Evolutionary conservation across 2,113 vertebrate genomes (phyloP).

Genomic region (Triplophysa tibetana): DNA sequence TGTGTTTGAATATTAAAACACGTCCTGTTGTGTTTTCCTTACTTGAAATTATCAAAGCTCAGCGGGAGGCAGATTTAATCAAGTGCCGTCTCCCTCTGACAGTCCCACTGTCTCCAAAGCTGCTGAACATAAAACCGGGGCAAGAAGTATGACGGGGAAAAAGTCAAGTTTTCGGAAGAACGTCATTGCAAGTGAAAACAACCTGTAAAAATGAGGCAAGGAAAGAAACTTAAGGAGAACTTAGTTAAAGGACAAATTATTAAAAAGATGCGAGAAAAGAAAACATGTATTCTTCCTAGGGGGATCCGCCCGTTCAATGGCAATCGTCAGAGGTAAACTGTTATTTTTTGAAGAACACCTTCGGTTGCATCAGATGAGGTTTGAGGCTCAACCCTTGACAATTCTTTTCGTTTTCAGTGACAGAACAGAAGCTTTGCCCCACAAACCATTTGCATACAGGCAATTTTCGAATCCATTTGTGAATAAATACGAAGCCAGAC

Average conservation of each 20-base stretch:
- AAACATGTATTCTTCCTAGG: not conserved
- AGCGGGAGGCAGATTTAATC: conserved; percentile 53
- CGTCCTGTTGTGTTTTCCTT: conserved; percentile 53
- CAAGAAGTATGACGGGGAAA: conserved; percentile 29
- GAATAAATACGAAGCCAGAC: conserved; percentile 46
- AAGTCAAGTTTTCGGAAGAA: conserved; percentile 1
- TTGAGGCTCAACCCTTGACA: not conserved
- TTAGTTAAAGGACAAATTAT: not conserved
- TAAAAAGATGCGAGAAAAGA: not conserved
- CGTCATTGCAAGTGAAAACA: not conserved
- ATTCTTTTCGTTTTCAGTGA: conserved; percentile 9
- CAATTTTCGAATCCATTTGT: conserved; percentile 52
- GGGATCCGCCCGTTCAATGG: not conserved
- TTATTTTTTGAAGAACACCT: conserved; percentile 16
- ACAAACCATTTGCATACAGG: conserved; percentile 45
- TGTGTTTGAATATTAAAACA: conserved; percentile 55
- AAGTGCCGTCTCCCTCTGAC: conserved; percentile 36
- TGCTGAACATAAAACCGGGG: conserved; percentile 13
- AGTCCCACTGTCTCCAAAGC: conserved; percentile 28
- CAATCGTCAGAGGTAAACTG: conserved; percentile 21
- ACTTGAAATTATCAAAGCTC: conserved; percentile 54
- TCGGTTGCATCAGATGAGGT: conserved; percentile 1
- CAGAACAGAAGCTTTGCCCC: conserved; percentile 10
- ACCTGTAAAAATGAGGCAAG: conserved; percentile 5
- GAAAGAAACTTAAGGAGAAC: conserved; percentile 15